Evolutionary conservation across 2,888 invertebrate genomes (phyloP).

Genomic region (Pseudococcus viburni): DNA sequence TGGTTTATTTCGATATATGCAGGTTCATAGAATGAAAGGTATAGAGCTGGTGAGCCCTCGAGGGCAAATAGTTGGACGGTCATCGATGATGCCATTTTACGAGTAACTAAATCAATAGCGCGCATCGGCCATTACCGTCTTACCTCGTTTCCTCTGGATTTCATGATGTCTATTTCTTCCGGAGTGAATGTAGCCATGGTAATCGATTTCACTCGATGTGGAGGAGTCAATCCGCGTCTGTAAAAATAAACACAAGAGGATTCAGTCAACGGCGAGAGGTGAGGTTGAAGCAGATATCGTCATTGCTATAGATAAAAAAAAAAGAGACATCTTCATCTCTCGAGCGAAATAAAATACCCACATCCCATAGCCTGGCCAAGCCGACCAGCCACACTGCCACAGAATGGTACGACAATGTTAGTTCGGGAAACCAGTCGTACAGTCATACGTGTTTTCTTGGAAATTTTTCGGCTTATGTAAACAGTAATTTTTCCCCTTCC

Average conservation of each 20-base stretch:
- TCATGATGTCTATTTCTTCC: conserved; percentile 94
- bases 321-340: not conserved
- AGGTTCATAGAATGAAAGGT: not conserved
- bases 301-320: not conserved
- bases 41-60: not conserved
- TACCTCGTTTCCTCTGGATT: conserved; percentile 90
- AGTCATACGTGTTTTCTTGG: not conserved
- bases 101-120: not conserved
- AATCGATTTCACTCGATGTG: conserved; percentile 98
- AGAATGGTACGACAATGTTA: no score
- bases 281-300: not conserved
- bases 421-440: not conserved
- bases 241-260: conserved; percentile 71
- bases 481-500: not conserved
- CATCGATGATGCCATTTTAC: conserved; percentile 25
- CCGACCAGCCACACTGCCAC: not conserved
- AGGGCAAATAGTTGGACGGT: conserved; percentile 28
- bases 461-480: not conserved
- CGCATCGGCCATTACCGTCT: conserved; percentile 66
- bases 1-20: not conserved
- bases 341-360: not conserved
- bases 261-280: not conserved
- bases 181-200: conserved; percentile 98
- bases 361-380: not conserved
- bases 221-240: conserved; percentile 97